Evolutionary conservation across 2,113 vertebrate genomes (phyloP).

Genomic region (Amphiprion ocellaris): DNA sequence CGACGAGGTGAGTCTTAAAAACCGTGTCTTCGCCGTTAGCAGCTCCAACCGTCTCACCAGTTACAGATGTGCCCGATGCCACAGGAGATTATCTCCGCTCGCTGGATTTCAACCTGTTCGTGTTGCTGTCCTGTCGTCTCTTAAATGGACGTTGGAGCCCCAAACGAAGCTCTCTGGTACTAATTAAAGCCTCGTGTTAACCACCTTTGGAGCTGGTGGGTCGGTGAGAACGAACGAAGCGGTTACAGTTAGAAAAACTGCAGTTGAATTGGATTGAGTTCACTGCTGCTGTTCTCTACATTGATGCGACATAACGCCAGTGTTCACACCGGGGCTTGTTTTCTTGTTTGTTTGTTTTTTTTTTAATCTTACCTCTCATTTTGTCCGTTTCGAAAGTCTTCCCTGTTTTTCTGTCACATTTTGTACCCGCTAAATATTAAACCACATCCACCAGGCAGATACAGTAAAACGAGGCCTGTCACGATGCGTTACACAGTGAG

Average conservation of each 20-base stretch:
- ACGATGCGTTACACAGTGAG: conserved; percentile 32
- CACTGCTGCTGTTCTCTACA: conserved; percentile 22
- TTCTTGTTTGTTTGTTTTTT: neutral
- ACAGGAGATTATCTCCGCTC: conserved; percentile 60
- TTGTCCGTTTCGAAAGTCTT: neutral
- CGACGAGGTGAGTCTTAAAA: conserved; percentile 67
- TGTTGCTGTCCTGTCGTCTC: neutral
- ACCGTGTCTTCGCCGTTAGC: neutral
- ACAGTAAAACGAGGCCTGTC: conserved; percentile 18
- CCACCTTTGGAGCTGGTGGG: neutral
- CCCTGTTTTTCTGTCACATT: neutral
- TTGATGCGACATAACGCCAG: conserved; percentile 56
- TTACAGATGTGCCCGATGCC: conserved; percentile 77
- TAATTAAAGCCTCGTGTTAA: neutral
- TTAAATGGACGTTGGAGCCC: neutral
- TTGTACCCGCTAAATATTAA: neutral
- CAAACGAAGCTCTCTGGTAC: neutral
- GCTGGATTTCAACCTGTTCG: conserved; percentile 60
- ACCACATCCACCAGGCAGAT: neutral
- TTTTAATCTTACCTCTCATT: too few species aligned
- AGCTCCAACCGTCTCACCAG: neutral
- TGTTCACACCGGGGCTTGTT: neutral
- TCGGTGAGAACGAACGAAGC: conserved; percentile 5
- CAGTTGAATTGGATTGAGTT: conserved; percentile 53
- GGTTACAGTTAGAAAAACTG: conserved; percentile 19